These are phyloP conservation scores for Atherinosoma microstoma DNA, from an alignment of 2,797 vertebrate genomes.

Conservation along the genomic window DNA sequence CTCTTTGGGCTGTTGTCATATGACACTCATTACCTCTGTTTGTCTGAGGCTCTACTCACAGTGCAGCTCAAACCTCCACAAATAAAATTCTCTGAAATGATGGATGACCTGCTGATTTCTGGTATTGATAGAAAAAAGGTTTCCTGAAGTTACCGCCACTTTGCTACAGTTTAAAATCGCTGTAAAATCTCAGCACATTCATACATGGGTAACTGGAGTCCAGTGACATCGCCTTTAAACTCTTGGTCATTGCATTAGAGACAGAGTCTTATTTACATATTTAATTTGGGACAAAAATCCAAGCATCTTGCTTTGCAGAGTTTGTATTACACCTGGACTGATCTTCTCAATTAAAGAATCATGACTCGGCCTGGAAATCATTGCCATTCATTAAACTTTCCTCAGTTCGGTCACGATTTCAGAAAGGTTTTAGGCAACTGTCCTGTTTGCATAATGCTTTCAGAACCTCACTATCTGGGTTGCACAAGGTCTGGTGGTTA, in stretches of 20 bases:
- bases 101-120: not conserved
- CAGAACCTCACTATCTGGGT: no score
- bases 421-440: not conserved
- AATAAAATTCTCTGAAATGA: constrained; percentile 2
- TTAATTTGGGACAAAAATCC: not conserved
- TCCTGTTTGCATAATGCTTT: no score
- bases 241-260: not conserved
- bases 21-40: constrained; percentile 38
- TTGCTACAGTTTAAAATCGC: not conserved
- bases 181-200: not conserved
- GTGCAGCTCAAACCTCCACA: not conserved
- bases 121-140: not conserved
- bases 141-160: not conserved
- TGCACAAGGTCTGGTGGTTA: no score
- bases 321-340: not conserved
- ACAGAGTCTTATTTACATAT: not conserved
- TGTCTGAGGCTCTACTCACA: not conserved
- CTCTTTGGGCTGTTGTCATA: constrained; percentile 25
- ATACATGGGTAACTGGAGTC: not conserved
- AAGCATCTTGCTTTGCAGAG: not conserved
- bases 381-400: not conserved
- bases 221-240: not conserved
- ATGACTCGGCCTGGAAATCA: not conserved
- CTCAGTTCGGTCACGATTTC: not conserved
- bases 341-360: not conserved